phyloP scores from a whole-genome alignment of 2,113 vertebrate species.

The Dascyllus trimaculatus region DNA sequence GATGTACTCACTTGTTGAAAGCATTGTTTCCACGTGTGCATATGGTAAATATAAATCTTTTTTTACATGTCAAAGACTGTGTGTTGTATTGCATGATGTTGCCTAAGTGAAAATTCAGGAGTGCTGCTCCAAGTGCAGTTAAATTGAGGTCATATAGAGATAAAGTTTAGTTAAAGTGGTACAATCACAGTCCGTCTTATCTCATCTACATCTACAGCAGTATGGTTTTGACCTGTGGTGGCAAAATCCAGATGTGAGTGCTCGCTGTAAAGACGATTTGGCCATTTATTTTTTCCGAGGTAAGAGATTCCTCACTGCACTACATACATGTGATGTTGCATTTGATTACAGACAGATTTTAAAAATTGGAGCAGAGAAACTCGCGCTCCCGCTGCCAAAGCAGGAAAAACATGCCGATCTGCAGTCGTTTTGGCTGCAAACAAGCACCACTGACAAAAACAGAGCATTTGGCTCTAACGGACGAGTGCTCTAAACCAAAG shows the following conservation, averaged over 20 bases:
- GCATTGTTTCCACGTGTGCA: no score
- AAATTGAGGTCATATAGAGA: neutral
- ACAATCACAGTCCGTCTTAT: neutral
- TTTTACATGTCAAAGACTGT: no score
- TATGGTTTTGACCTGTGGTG: neutral
- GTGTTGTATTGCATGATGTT: no score
- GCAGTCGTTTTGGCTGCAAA: conserved; percentile 9
- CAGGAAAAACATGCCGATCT: neutral
- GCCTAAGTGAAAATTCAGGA: no score
- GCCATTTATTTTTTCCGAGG: neutral
- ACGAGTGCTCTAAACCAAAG: neutral
- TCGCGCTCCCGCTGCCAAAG: neutral
- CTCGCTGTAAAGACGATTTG: neutral
- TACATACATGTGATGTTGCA: neutral
- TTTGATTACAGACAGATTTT: neutral
- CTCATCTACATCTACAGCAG: neutral
- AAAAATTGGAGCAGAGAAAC: conserved; percentile 5
- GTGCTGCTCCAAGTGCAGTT: neutral
- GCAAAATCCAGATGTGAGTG: neutral
- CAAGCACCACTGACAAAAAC: neutral
- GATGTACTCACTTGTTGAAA: no score
- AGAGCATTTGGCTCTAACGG: neutral
- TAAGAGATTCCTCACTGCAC: neutral
- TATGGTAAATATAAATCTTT: no score
- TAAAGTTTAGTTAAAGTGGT: neutral